Evolutionary conservation across 1,140 invertebrate genomes (phyloP), one percentile per base, ranked within the genome.

Genomic region (Drosophila pachea): DNA sequence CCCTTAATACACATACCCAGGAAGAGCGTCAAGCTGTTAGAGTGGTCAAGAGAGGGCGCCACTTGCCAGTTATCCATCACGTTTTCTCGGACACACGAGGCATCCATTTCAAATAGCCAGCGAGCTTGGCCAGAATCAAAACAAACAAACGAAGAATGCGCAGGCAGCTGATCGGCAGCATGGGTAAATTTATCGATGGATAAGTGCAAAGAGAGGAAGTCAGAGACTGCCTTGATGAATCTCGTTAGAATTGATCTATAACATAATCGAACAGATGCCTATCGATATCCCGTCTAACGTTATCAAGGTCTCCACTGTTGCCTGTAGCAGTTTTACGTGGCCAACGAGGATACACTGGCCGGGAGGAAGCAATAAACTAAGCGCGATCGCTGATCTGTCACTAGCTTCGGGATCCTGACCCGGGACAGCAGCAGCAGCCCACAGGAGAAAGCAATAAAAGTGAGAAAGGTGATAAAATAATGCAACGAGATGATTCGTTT

Each of bases 31-130:
- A 61, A 58, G 53, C 33, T 38, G 31, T 45, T 65, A 33, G 52
- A 35, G 38, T 69, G 67, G 67, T 64, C 61, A 64, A 69, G 38
- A 64, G 43, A 35, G 31, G 22, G 38, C 43, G 55, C 63, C 71
- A 64, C 62, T 77, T 62, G 47, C 63, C 50, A 68, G 49, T 68
- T 61, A 78, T 74, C 76, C 74, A 87, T 83, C 83, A 87, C 83
- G 83, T 83, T 87, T 87, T 87, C 68, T 87, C 78, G 76, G 75
- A 75, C 74, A 78, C 65, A 87, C 83, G 83, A 87, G 78, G 70
- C 84, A 69, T 87, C 76, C 83, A 87, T 87, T 87, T 75, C 72
- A 87, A 87, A 73, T 76, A 84, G 78, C 67, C 73, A 43, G n/a
- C 54, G 38, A n/a, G 47, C 56, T 56, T 83, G 42, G 63, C 62